These are phyloP conservation scores for Neodon shergylaensis DNA, from an alignment of 2,113 vertebrate species.

Conservation along the genomic window DNA sequence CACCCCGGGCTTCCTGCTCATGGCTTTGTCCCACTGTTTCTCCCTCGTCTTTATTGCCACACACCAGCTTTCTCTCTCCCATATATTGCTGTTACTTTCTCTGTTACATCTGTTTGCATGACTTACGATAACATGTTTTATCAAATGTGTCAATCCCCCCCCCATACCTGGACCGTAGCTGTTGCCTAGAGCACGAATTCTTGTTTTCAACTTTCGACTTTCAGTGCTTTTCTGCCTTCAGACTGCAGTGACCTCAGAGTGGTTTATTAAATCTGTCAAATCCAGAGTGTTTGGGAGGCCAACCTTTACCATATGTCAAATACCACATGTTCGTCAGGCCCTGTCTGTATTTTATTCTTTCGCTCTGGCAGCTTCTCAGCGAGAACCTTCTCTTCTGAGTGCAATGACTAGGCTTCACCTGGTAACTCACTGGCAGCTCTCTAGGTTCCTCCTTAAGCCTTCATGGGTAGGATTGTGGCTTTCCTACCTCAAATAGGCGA, in stretches of 20 bases:
- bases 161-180: not conserved
- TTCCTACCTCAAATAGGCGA: not conserved
- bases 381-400: not conserved
- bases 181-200: not conserved
- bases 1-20: not conserved
- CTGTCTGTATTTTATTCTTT: not conserved
- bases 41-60: not conserved
- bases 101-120: not conserved
- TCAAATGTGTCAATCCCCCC: not conserved
- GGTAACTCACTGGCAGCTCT: not conserved
- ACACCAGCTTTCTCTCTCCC: not conserved
- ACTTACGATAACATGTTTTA: not conserved
- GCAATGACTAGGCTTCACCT: not conserved
- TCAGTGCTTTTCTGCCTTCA: not conserved
- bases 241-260: not conserved
- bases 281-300: not conserved
- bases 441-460: not conserved
- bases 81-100: not conserved
- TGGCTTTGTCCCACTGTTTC: rapidly evolving
- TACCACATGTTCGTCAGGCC: not conserved
- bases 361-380: not conserved
- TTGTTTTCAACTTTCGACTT: not conserved
- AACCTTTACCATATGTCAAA: not conserved
- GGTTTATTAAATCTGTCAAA: constrained; percentile 4
- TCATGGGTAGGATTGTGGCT: too few relatives aligned